phyloP scores from a whole-genome alignment of 2,797 vertebrate species.

The Monodelphis domestica region DNA sequence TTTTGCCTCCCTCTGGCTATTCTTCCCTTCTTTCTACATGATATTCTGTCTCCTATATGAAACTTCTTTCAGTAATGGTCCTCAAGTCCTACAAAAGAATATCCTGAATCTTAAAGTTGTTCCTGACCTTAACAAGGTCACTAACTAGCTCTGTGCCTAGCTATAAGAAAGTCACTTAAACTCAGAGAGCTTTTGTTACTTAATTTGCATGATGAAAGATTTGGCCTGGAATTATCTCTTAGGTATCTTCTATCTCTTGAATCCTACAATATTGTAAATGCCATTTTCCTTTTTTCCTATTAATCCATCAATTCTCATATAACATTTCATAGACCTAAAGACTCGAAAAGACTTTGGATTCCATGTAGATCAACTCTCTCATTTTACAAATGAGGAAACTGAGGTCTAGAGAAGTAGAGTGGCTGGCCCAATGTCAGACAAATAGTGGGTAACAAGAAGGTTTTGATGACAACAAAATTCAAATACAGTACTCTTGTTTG shows the following conservation, averaged over 20 bases:
- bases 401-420: not conserved
- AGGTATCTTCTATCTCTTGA: not conserved
- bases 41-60: not conserved
- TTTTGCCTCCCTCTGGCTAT: not conserved
- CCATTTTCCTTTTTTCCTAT: constrained; percentile 1
- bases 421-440: not conserved
- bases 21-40: not conserved
- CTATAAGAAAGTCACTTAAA: not conserved
- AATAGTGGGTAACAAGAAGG: not conserved
- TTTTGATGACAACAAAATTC: not conserved
- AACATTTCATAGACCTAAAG: constrained; percentile 26
- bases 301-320: constrained; percentile 11
- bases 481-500: not conserved
- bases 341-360: not conserved
- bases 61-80: not conserved
- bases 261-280: constrained; percentile 20
- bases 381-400: not conserved
- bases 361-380: not conserved
- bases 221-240: not conserved
- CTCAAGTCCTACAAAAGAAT: not conserved
- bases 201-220: not conserved
- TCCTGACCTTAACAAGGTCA: not conserved
- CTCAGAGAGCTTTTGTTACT: not conserved
- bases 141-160: not conserved
- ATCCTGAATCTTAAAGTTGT: not conserved